Base-by-base conservation (phyloP, 2,797 vertebrate species). In the Meda fulgida region DNA sequence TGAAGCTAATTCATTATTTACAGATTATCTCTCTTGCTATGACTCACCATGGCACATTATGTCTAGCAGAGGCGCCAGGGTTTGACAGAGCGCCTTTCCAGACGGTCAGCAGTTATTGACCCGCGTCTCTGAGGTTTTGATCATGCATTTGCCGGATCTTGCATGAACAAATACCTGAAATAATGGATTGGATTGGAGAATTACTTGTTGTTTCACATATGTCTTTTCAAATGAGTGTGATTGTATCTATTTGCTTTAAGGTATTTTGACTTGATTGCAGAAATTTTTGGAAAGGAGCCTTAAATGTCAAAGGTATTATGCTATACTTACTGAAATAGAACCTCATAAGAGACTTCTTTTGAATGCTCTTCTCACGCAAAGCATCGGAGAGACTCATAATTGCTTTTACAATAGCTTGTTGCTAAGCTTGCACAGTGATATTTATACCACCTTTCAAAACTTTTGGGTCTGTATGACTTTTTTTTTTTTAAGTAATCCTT, bases 101-200 rank as follows among this genome's bases (percentile, higher is more conserved):
- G 89, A 90, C 83, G 86, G 89, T 90, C 89, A 90, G 89, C 89
- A 90, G 87, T 88, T 90, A 90, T 90, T 90, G 89, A 90, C 87
- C 89, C 67, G 79, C 36, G 79, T 86, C 87, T 89, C 89, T 90
- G 89, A 90, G 89, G 89, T 88, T 90, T 88, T 86, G 86, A 90
- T 88, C 86, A 86, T 89, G 87, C 89, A 88, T 89, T 88, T 89
- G 86, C 78, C 80, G 77, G 87, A 86, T 88, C 82, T 87, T 63
- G 67, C 84, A 87, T 83, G 66, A 86, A 82, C 79, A 83, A 77
- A 76, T 67, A 53, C 53, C 55, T 86, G 43, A 81, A 73, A 10
- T 29, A 75, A 79, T 76, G 51, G 51, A 43, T 73, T 72, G 53
- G 58, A 83, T 84, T 53, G 26, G 69, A 76, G 70, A 48, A 69